Percentiles rank a stretch among this genome's conserved stretches.
Evolutionary conservation across 1,140 invertebrate species (phyloP).

Genomic region (Drosophila tropicalis): DNA sequence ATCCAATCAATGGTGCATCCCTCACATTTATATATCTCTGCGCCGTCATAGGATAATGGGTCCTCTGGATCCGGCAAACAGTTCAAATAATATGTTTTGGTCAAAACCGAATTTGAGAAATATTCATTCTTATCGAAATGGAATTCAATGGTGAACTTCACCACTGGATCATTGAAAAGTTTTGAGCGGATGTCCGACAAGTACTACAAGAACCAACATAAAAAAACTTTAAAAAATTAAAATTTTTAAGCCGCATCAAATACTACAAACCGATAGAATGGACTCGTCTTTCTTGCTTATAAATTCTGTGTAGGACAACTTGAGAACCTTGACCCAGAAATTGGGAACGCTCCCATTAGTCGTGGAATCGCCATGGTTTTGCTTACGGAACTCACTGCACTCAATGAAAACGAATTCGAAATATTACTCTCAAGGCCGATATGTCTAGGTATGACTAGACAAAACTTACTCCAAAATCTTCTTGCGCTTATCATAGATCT

Average conservation of each 20-base stretch:
- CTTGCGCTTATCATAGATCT: conserved; percentile 45
- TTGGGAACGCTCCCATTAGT: conserved; percentile 88
- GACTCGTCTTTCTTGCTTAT: conserved; percentile 92
- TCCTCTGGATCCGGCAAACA: conserved; percentile 91
- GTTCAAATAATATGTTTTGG: conserved; percentile 94
- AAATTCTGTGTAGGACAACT: conserved; percentile 89
- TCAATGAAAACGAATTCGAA: background rate
- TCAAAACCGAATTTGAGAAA: conserved; percentile 93
- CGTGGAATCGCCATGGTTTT: conserved; percentile 57
- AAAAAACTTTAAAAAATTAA: background rate
- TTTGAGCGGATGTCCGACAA: conserved; percentile 61
- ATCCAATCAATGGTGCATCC: conserved; percentile 84
- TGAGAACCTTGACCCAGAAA: conserved; percentile 97
- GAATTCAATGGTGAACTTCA: conserved; percentile 92
- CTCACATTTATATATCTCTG: conserved; percentile 94
- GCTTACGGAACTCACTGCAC: conserved; percentile 56
- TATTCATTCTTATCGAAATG: conserved; percentile 94
- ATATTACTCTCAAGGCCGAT: too few relatives aligned
- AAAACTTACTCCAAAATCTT: conserved; percentile 68
- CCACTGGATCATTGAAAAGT: conserved; percentile 50
- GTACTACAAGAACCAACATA: conserved; percentile 18
- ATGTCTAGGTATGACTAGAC: too few relatives aligned
- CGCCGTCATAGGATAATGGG: conserved; percentile 96
- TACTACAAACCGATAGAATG: conserved; percentile 87
- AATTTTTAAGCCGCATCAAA: background rate